Conservation (phyloP, 2,797 vertebrate species). For the Mormyrops attenuatus region DNA sequence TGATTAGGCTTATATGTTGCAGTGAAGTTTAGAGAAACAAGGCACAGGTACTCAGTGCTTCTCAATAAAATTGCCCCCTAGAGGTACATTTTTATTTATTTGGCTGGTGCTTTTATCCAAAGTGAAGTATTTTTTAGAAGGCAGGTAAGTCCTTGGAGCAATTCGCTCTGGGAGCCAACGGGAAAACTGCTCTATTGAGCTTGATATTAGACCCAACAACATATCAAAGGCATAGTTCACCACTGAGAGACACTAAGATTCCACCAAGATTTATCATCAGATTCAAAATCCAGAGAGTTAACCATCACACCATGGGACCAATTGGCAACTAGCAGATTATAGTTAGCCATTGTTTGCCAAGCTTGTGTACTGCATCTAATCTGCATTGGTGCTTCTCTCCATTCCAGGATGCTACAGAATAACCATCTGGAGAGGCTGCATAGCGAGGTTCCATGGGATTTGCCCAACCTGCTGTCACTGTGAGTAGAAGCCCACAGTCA, state of each 20-base stretch:
- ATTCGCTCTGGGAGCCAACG: background rate
- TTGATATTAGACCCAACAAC: background rate
- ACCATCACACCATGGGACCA: background rate
- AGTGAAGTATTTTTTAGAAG: background rate
- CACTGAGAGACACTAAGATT: background rate
- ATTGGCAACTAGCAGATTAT: background rate
- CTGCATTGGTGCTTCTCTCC: conserved; percentile 23
- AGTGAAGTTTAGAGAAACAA: background rate
- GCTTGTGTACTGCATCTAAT: background rate
- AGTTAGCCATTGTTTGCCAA: background rate
- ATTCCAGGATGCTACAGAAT: conserved; percentile 88
- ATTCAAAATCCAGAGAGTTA: background rate
- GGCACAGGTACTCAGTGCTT: background rate
- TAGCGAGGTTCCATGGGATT: conserved; percentile 79
- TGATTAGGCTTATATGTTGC: background rate
- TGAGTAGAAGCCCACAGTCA: conserved; percentile 62
- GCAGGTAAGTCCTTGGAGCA: background rate
- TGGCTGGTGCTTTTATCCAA: background rate
- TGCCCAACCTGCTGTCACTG: conserved; percentile 89
- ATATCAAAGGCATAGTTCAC: background rate
- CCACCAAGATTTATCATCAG: background rate
- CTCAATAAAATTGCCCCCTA: background rate
- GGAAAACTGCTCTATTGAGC: background rate
- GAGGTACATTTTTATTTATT: background rate
- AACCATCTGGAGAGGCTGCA: conserved; percentile 83